phyloP scores from a whole-genome alignment of 1,140 invertebrate genomes.

The Protaetia brevitarsis region DNA sequence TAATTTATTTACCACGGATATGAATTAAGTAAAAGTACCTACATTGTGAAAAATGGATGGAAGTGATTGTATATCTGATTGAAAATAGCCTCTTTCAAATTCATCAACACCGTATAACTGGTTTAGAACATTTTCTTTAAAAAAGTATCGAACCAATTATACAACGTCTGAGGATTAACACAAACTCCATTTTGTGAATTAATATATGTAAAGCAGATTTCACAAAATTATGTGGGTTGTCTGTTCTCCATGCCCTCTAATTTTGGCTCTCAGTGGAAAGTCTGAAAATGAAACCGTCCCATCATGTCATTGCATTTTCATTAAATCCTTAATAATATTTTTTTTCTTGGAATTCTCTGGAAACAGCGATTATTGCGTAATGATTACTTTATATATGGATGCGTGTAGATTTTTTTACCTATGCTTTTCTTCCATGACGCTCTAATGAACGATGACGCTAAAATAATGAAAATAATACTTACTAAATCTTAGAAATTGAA shows the following conservation, averaged over 20 bases:
- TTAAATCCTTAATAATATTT: constrained; percentile 8
- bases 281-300: constrained; percentile 22
- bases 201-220: constrained; percentile 21
- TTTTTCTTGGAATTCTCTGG: background rate
- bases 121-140: constrained; percentile 14
- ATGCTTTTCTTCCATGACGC: background rate
- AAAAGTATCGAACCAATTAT: constrained; percentile 27
- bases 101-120: constrained; percentile 25
- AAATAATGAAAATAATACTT: background rate
- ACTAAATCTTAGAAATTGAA: background rate
- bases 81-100: constrained; percentile 2
- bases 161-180: constrained; percentile 22
- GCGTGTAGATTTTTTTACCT: background rate
- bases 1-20: too few relatives aligned
- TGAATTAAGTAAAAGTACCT: too few relatives aligned
- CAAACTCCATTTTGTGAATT: constrained; percentile 25
- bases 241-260: constrained; percentile 7
- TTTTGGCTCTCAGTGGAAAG: constrained; percentile 22
- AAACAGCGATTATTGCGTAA: background rate
- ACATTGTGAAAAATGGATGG: too few relatives aligned
- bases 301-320: constrained; percentile 3
- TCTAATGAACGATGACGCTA: background rate
- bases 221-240: background rate
- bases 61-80: background rate
- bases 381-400: background rate